Conservation (phyloP, 1,140 invertebrate species). For the Aphidius gifuensis region DNA sequence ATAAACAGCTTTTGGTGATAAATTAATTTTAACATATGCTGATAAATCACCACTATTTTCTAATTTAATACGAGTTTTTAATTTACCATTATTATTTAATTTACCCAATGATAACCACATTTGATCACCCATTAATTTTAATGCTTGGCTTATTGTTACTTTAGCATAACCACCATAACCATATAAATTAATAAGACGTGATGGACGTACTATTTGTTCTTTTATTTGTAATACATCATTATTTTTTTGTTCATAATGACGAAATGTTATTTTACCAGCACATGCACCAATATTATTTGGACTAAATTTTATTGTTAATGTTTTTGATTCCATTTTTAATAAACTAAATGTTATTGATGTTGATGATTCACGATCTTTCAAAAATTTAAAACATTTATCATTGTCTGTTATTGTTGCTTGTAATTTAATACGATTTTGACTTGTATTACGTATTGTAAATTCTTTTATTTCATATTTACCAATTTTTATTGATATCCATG, state of each 20-base stretch:
- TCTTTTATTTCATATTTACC: conserved; percentile 53
- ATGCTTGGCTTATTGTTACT: conserved; percentile 49
- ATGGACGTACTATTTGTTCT: conserved; percentile 21
- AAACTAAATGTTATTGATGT: conserved; percentile 38
- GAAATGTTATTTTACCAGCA: conserved; percentile 52
- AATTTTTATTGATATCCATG: conserved; percentile 55
- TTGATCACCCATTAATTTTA: conserved; percentile 54
- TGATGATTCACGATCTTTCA: conserved; percentile 41
- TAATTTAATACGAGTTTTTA: conserved; percentile 47
- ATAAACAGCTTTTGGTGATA: conserved; percentile 52
- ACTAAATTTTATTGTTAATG: conserved; percentile 48
- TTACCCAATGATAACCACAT: conserved; percentile 55
- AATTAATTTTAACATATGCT: conserved; percentile 50
- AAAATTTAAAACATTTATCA: conserved; percentile 48
- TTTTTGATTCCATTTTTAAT: conserved; percentile 53
- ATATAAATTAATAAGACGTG: conserved; percentile 46
- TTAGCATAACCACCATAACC: conserved; percentile 55
- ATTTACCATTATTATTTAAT: conserved; percentile 44
- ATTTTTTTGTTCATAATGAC: conserved; percentile 44
- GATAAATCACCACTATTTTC: conserved; percentile 53
- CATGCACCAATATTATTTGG: conserved; percentile 50
- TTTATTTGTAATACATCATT: conserved; percentile 21
- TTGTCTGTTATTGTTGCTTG: conserved; percentile 46
- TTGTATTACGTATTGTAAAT: conserved; percentile 55
- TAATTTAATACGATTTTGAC: conserved; percentile 52